Evolutionary conservation across 1,140 invertebrate species (phyloP), one percentile per base, ranked within the genome.

Genomic region (Berghia stephanieae): DNA sequence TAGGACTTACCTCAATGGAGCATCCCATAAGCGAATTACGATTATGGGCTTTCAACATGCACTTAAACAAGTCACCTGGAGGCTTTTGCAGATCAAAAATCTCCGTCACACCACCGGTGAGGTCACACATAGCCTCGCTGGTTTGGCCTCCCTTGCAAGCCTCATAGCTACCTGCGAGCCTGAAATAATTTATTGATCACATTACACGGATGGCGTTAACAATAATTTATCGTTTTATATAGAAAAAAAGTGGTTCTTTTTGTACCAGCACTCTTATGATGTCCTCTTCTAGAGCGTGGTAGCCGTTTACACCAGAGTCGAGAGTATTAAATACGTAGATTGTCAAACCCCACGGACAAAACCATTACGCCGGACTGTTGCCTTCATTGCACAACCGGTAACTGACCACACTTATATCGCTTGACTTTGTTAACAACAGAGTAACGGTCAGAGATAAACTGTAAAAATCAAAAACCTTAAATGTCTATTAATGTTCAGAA

Each of bases 111-210:
- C 97, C 98, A 3, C 97, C 98, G 13, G 98, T 99, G 88, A 99
- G 99, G 90, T 99, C 98, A 87, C 99, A 98, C 94, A 99, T 96
- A 0, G 98, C 98, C 88, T 99, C 98, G 83, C 95, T 96, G 0
- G 96, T 98, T 0, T 95, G 95, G 36, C 98, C 98, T 55, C 98
- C 98, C 88, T 98, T 99, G 0, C 99, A 91, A 0, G 97, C 95
- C 90, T 99, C 98, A 89, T 99, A 99, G 0, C 96, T 98, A 1
- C 98, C 98, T 88, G 97, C 96, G 34, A 99, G 90, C 90, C 96
- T 98, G 88, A 16, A 49, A n/a, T n/a, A n/a, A 13, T n/a, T n/a
- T n/a, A n/a, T n/a, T n/a, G n/a, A n/a, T n/a, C n/a, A n/a, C n/a
- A n/a, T n/a, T n/a, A n/a, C n/a, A n/a, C n/a, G n/a, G n/a, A n/a